Percentiles rank a stretch among this genome's conserved stretches.
Conservation (phyloP, 2,113 vertebrate species). For the Uropsilus gracilis region DNA sequence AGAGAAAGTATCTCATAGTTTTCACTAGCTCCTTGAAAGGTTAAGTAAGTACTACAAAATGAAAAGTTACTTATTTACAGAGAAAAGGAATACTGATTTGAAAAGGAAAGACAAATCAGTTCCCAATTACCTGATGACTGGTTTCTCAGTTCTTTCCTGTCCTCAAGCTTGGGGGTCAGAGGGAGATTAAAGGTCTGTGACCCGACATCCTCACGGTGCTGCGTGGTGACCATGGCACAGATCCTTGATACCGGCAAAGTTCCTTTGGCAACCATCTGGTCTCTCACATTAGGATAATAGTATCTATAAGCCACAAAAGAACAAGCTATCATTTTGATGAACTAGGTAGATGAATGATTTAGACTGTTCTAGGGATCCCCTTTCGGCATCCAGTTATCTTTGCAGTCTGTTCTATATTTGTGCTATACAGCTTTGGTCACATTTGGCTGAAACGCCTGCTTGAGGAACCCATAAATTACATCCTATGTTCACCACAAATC, state of each 20-base stretch:
- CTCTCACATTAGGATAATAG: slow-evolving; percentile 97
- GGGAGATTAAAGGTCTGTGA: slow-evolving; percentile 93
- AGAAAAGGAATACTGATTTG: too few species aligned
- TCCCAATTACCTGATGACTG: slow-evolving; percentile 88
- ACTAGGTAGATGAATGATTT: slow-evolving; percentile 26
- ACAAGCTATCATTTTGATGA: background rate
- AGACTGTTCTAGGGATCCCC: background rate
- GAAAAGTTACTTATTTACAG: slow-evolving; percentile 7
- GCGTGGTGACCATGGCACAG: slow-evolving; percentile 95
- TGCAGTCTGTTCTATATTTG: background rate
- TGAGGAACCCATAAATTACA: slow-evolving; percentile 18
- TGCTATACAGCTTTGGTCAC: background rate
- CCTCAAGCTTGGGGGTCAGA: slow-evolving; percentile 86
- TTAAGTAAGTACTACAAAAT: background rate
- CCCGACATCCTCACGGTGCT: slow-evolving; percentile 87
- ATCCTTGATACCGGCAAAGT: slow-evolving; percentile 93
- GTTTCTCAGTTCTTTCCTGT: slow-evolving; percentile 77
- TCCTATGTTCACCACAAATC: slow-evolving; percentile 3
- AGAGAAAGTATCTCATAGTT: background rate
- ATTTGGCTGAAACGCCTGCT: slow-evolving; percentile 24
- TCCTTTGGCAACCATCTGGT: slow-evolving; percentile 95
- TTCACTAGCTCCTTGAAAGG: slow-evolving; percentile 38
- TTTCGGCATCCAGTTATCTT: slow-evolving; percentile 44
- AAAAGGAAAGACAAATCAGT: slow-evolving; percentile 9
- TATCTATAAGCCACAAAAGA: slow-evolving; percentile 87